Base-by-base conservation (phyloP, 2,113 vertebrate species). In the rat (Rattus norvegicus) region DNA sequence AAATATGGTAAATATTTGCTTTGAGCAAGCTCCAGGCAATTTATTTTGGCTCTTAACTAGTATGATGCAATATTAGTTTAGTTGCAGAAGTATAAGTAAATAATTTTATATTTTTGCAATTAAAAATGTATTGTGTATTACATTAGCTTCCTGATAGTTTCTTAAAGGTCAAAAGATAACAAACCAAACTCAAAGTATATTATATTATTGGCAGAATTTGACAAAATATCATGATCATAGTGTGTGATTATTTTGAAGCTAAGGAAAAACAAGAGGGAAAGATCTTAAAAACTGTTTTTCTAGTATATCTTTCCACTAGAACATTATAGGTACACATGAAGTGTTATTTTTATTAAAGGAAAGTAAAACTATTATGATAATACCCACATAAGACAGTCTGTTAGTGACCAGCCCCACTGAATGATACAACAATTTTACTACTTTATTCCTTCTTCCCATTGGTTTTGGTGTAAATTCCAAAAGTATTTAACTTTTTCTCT, bases 281-380 rank as follows among this genome's bases (percentile, higher is more conserved):
- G 14, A 72, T 14, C 17, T 83, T 77, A 52, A 70, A 22, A 30
- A n/a, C 63, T 81, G 72, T 67, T 88, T 83, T 20, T 63, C 61
- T 36, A 77, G 47, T 1, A 17, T 95, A 84, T 28, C 17, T 93
- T 92, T 17, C 49, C 9, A 80, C 63, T 94, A 92, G 63, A 26
- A 2, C 17, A 84, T n/a, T 91, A 87, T 14, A 65, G 26, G 24
- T 65, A 1, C 4, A 73, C 3, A 2, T 0, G 0, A 52, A 67
- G 33, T 11, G 77, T 63, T 93, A 75, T 81, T 80, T 81, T 52
- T 47, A 49, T 65, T 65, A 28, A 65, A 28, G 24, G 28, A 26
- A 87, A 77, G 26, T 36, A 73, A 14, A 56, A 94, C 95, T 69
- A 93, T 96, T 69, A 61, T 79, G 47, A 80, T 10, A 63, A 79